These are phyloP conservation scores for Coryphaenoides rupestris DNA, from an alignment of 2,113 vertebrate genomes.

Conservation along the genomic window DNA sequence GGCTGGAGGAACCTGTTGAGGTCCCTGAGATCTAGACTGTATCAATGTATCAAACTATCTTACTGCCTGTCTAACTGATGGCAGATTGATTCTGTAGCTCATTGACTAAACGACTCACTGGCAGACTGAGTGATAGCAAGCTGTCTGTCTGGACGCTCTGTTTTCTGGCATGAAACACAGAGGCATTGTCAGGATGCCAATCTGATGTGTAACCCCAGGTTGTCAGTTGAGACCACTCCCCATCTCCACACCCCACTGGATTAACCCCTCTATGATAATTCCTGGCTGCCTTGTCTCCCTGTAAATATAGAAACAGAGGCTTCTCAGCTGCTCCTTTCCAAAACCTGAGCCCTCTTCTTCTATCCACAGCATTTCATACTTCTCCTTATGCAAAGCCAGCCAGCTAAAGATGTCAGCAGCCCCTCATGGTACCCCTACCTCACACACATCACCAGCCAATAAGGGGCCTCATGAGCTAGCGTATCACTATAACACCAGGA, in stretches of 20 bases:
- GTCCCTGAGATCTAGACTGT: too few species aligned
- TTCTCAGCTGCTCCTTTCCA: constrained; percentile 71
- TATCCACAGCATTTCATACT: constrained; percentile 66
- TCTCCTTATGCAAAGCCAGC: constrained; percentile 66
- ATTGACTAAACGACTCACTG: background rate
- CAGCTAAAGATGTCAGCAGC: background rate
- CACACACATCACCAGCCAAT: constrained; percentile 73
- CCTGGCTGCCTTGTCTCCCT: constrained; percentile 56
- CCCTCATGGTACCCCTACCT: background rate
- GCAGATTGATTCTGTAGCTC: background rate
- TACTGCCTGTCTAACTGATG: too few species aligned
- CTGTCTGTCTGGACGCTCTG: background rate
- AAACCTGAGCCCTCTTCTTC: constrained; percentile 72
- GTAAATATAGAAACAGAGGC: constrained; percentile 86
- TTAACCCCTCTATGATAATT: constrained; percentile 37
- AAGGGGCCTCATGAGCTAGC: constrained; percentile 72
- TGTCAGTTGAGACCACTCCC: constrained; percentile 2
- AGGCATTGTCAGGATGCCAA: constrained; percentile 65
- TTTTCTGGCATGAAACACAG: constrained; percentile 9
- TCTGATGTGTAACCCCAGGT: constrained; percentile 49
- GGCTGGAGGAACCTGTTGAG: too few species aligned
- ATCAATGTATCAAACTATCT: too few species aligned
- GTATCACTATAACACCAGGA: constrained; percentile 84
- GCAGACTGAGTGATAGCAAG: constrained; percentile 4
- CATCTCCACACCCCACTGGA: constrained; percentile 14